These are phyloP conservation scores for Casuarius casuarius DNA, from an alignment of 2,113 vertebrate genomes.

Conservation along the genomic window DNA sequence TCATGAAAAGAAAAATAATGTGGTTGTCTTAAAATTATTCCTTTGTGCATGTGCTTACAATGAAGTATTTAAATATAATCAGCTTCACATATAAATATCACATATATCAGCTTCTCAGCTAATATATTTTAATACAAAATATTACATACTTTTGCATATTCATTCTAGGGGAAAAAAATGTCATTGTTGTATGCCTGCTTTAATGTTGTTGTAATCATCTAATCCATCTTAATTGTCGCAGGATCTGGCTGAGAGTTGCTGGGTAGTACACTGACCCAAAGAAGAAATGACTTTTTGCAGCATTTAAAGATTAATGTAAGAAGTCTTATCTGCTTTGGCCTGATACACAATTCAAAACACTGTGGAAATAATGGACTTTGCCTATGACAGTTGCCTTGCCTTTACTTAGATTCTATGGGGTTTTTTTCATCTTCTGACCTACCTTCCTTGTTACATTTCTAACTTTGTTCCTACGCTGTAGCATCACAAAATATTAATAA, in stretches of 20 bases:
- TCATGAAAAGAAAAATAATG: constrained; percentile 19
- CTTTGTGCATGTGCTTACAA: background rate
- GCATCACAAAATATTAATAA: background rate
- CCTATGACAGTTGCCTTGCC: background rate
- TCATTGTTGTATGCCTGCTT: background rate
- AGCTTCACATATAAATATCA: background rate
- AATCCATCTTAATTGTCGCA: background rate
- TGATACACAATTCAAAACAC: background rate
- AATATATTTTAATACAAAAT: background rate
- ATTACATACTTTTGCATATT: background rate
- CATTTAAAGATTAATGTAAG: background rate
- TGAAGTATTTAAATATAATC: constrained; percentile 4
- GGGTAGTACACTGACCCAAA: background rate
- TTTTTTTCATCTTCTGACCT: background rate
- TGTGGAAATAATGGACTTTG: background rate
- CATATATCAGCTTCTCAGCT: background rate
- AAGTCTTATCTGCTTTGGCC: background rate
- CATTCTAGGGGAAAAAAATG: background rate
- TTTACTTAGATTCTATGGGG: background rate
- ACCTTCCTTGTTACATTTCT: background rate
- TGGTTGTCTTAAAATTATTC: background rate
- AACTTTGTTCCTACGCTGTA: background rate
- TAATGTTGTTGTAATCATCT: background rate
- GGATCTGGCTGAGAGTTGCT: background rate
- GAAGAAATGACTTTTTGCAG: background rate